phyloP scores from a whole-genome alignment of 2,113 vertebrate genomes.

The Nettapus auritus region DNA sequence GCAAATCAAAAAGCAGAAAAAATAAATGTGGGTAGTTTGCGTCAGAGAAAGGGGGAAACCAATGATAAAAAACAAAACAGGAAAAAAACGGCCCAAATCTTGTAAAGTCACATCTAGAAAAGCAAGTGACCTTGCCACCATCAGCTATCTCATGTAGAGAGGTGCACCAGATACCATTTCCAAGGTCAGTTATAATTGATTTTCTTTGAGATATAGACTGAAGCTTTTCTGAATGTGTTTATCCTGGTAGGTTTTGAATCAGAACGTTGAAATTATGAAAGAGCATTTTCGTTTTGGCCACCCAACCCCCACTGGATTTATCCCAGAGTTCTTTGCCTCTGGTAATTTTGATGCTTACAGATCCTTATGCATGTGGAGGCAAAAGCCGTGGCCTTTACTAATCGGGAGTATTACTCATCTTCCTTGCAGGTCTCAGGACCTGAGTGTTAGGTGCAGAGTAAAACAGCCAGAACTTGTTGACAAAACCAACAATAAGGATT shows the following conservation, averaged over 20 bases:
- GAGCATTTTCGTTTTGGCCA: neutral
- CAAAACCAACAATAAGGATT: neutral
- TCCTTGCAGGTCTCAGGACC: neutral
- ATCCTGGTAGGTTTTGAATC: constrained; percentile 14
- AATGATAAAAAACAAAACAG: neutral
- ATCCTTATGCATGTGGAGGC: neutral
- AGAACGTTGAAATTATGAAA: neutral
- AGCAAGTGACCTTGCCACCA: neutral
- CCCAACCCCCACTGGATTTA: neutral
- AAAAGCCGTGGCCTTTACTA: neutral
- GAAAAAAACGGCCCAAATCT: neutral
- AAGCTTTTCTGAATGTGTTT: constrained; percentile 13
- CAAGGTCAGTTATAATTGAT: constrained; percentile 32
- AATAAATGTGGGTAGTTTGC: neutral
- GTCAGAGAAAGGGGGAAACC: neutral
- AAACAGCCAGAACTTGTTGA: fast-evolving
- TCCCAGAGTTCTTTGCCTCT: neutral
- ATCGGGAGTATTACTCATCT: neutral
- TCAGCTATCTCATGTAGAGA: neutral
- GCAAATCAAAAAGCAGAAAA: constrained; percentile 1
- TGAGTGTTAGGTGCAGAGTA: neutral
- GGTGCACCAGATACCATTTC: neutral
- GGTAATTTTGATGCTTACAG: neutral
- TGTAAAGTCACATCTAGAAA: constrained; percentile 14
- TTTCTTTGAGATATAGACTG: neutral